Evolutionary conservation across 2,888 invertebrate species (phyloP), one percentile per base, ranked within the genome.

Genomic region (Gibbula magus): DNA sequence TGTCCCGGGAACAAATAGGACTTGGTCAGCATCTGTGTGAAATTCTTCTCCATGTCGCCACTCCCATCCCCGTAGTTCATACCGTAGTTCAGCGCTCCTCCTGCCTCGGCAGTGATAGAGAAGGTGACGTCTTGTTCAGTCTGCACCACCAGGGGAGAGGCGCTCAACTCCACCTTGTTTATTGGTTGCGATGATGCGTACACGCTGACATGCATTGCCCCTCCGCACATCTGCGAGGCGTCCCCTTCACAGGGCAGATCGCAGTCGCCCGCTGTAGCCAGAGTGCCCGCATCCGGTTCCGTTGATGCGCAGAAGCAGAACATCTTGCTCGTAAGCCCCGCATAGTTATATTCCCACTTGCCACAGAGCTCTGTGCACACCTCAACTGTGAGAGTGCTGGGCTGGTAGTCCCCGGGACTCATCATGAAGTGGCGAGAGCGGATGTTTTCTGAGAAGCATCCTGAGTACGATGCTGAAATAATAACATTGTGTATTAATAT

Each of bases 1-100:
- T 85, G 83, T 2, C 92, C 92, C 2, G 92, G 91, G 16, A 86
- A 81, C 35, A 82, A 75, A 79, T 85, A 92, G 0, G 79, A 84
- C 51, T 87, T 88, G 2, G 77, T 79, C 67, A 85, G 78, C 73
- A 89, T 86, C n/a, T 82, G 80, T 20, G 88, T 88, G 5, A 81
- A 83, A 75, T 88, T 89, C 56, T 84, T 84, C 39, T 85, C 82
- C 0, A 87, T 86, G 20, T 81, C 83, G 10, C 85, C 89, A 10
- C 87, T 87, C 0, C 89, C 90, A 77, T 91, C 91, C 53, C 89
- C 92, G 83, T 89, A 92, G 83, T 92, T 88, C 79, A 92, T 82
- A 13, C 84, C 82, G 77, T 88, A 91, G 25, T 86, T 86, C 8
- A 90, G 83, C 8, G 86, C 80, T 3, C 79, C 83, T n/a, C 82